A percentile compares a stretch with the other conserved stretches of the same genome.
Conservation (phyloP, 1,140 invertebrate genomes). For the Agraylea sexmaculata region DNA sequence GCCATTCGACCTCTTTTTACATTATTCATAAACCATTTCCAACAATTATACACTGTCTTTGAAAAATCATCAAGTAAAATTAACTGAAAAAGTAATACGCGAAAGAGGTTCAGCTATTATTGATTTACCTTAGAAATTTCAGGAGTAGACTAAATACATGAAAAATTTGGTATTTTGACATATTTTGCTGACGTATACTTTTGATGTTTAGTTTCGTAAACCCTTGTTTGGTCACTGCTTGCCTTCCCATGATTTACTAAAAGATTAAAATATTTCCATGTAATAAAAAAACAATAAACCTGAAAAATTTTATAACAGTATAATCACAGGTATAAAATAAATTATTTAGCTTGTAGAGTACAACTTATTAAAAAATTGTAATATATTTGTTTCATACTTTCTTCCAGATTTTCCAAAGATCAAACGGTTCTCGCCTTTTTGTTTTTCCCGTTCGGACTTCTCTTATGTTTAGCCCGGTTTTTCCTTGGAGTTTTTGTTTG, state of each 20-base stretch:
- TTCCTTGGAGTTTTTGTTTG: slow-evolving; percentile 37
- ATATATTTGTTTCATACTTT: slow-evolving; percentile 8
- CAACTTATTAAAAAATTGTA: background rate
- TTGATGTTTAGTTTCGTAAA: no score
- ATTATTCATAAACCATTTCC: no score
- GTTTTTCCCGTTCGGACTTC: slow-evolving; percentile 41
- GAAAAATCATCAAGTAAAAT: no score
- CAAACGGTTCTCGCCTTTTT: slow-evolving; percentile 38
- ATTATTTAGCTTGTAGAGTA: background rate
- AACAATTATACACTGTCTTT: no score
- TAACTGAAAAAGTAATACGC: no score
- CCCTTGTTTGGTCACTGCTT: slow-evolving; percentile 15
- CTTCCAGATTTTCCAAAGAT: slow-evolving; percentile 40
- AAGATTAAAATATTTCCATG: slow-evolving; percentile 10
- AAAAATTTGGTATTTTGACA: no score
- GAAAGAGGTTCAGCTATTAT: no score
- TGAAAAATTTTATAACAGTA: background rate
- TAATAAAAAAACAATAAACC: background rate
- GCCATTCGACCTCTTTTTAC: no score
- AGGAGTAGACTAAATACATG: no score
- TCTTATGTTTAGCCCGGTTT: slow-evolving; percentile 36
- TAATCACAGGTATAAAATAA: background rate
- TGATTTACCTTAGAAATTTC: no score
- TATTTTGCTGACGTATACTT: no score
- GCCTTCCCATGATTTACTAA: slow-evolving; percentile 21